phyloP scores from a whole-genome alignment of 2,888 invertebrate genomes.

The Caenorhabditis afra region DNA sequence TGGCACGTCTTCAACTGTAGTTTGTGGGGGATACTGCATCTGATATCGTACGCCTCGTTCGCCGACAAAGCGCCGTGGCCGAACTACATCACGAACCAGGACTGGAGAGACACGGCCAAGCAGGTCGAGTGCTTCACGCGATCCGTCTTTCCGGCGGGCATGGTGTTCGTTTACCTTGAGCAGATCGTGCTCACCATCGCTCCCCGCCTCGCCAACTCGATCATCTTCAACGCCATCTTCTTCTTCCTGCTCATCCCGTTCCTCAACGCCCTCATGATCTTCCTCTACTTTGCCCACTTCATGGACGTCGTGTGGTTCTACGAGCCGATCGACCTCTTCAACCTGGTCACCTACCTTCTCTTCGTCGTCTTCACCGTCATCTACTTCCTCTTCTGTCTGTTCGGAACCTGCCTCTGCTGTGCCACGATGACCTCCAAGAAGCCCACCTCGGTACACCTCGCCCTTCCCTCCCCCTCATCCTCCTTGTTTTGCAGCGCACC shows the following conservation, averaged over 20 bases:
- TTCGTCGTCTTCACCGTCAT: constrained; percentile 63
- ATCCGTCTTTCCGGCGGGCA: constrained; percentile 68
- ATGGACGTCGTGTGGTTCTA: constrained; percentile 66
- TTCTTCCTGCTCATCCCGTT: constrained; percentile 59
- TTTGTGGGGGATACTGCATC: constrained; percentile 66
- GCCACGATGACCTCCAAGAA: constrained; percentile 47
- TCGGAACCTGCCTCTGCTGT: constrained; percentile 68
- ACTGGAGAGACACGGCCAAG: constrained; percentile 53
- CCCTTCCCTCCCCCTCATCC: neutral
- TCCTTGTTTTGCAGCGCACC: constrained; percentile 51
- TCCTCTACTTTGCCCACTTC: constrained; percentile 63
- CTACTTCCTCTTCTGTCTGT: constrained; percentile 67
- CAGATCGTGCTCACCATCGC: constrained; percentile 61
- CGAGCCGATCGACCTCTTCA: constrained; percentile 67
- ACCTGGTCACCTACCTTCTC: constrained; percentile 61
- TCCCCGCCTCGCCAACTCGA: constrained; percentile 58
- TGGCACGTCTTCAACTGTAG: constrained; percentile 69
- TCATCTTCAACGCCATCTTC: constrained; percentile 65
- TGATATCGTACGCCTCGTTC: constrained; percentile 62
- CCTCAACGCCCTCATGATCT: constrained; percentile 62
- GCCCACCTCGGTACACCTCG: constrained; percentile 34
- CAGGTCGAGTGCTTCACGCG: constrained; percentile 68
- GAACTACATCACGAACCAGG: constrained; percentile 61
- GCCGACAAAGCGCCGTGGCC: constrained; percentile 67
- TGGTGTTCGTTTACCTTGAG: constrained; percentile 67